phyloP scores from a whole-genome alignment of 2,888 invertebrate species.

The Synergus laeviventris region DNA sequence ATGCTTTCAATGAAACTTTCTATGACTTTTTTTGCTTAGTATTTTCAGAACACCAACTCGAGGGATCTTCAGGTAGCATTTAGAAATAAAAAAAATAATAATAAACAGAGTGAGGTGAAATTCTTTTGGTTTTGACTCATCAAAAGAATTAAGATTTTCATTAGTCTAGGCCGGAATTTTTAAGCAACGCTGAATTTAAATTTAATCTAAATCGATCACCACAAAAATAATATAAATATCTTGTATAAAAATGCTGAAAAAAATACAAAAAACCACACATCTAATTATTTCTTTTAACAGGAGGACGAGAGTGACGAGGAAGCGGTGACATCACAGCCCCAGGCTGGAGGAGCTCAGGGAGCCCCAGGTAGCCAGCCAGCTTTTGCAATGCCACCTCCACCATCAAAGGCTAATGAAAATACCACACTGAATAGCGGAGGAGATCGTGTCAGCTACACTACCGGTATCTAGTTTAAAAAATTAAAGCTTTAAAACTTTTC shows the following conservation, averaged over 20 bases:
- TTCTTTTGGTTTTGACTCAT: too few relatives aligned
- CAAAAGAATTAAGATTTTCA: too few relatives aligned
- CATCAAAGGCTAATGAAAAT: conserved; percentile 79
- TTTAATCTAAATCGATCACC: too few relatives aligned
- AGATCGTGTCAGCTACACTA: conserved; percentile 70
- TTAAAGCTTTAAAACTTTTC: conserved; percentile 41
- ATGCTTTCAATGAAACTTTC: too few relatives aligned
- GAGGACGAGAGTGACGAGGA: conserved; percentile 81
- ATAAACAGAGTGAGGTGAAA: too few relatives aligned
- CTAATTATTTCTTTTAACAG: conserved; percentile 61
- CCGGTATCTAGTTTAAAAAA: conserved; percentile 70
- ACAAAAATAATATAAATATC: too few relatives aligned
- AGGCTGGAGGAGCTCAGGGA: conserved; percentile 77
- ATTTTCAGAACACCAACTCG: background rate
- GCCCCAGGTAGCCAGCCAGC: conserved; percentile 78
- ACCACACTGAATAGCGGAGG: conserved; percentile 80
- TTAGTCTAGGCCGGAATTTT: too few relatives aligned
- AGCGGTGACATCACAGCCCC: conserved; percentile 80
- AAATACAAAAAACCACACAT: background rate
- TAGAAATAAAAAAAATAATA: background rate
- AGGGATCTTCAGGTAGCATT: background rate
- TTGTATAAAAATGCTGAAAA: background rate
- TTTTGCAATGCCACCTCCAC: conserved; percentile 81
- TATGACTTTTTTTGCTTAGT: background rate
- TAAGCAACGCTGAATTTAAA: too few relatives aligned